Evolutionary conservation across 1,140 invertebrate species (phyloP).

Genomic region (Pseudomyrmex sp.): DNA sequence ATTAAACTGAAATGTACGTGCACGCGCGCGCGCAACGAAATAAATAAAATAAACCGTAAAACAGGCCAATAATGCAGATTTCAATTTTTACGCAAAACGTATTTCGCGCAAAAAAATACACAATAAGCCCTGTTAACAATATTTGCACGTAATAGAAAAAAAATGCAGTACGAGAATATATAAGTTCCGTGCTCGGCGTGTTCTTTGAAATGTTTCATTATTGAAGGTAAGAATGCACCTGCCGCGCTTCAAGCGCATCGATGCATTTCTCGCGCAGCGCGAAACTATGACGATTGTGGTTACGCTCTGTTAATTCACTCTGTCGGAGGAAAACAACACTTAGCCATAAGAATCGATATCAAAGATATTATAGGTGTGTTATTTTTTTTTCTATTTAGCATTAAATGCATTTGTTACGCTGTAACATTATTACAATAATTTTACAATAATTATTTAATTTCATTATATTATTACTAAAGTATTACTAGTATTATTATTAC

Average conservation of each 20-base stretch:
- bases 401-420: too few species aligned
- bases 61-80: background rate
- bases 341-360: constrained; percentile 12
- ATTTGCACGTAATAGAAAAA: too few species aligned
- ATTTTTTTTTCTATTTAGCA: too few species aligned
- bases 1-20: background rate
- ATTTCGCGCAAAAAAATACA: background rate
- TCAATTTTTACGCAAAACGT: background rate
- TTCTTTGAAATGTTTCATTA: background rate
- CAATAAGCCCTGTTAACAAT: too few species aligned
- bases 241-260: background rate
- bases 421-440: too few species aligned
- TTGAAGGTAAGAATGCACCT: constrained; percentile 4
- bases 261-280: background rate
- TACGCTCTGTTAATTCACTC: constrained; percentile 33
- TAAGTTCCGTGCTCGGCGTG: background rate
- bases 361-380: background rate
- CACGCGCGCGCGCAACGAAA: too few species aligned
- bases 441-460: too few species aligned
- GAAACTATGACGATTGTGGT: constrained; percentile 7
- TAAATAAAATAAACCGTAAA: background rate
- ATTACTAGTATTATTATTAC: too few species aligned
- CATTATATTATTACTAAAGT: too few species aligned
- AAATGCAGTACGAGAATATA: too few species aligned
- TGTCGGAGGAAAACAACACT: background rate